Percentiles rank a stretch among this genome's conserved stretches.
These are phyloP conservation scores for Phaetusa simplex DNA, from an alignment of 2,113 vertebrate species.

Conservation along the genomic window DNA sequence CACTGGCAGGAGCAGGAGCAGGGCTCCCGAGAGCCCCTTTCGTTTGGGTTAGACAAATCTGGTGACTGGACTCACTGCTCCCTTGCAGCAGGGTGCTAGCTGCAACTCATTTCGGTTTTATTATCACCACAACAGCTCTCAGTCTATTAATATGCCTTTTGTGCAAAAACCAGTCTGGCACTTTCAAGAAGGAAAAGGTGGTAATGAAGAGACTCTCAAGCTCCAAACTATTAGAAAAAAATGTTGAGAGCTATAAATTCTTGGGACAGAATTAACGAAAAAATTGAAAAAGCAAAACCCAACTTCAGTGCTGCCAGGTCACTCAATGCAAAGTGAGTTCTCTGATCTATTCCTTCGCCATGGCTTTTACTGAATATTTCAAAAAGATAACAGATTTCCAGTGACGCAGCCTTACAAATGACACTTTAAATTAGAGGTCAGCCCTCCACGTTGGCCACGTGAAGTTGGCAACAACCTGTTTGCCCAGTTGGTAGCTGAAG, in stretches of 20 bases:
- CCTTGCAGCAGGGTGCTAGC: background rate
- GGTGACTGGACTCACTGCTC: background rate
- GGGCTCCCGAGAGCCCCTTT: background rate
- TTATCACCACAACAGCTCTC: constrained; percentile 25
- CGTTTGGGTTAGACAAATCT: background rate
- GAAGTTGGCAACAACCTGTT: background rate
- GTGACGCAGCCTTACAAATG: background rate
- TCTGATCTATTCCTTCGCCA: background rate
- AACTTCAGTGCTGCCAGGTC: background rate
- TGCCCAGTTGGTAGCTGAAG: background rate
- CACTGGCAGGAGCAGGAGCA: background rate
- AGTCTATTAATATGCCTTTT: constrained; percentile 42
- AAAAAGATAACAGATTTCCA: background rate
- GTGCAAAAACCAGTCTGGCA: constrained; percentile 52
- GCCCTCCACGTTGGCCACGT: background rate
- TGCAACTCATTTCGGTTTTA: background rate
- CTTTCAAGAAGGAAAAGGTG: constrained; percentile 36
- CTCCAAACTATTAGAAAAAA: background rate
- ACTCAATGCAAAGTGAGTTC: background rate
- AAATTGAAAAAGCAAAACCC: background rate
- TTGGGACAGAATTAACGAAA: background rate
- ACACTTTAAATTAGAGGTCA: background rate
- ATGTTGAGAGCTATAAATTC: background rate
- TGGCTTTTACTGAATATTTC: background rate
- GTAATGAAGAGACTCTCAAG: constrained; percentile 28